Base-by-base conservation (phyloP, 2,888 invertebrate species). In the Apocheima hispidaria region DNA sequence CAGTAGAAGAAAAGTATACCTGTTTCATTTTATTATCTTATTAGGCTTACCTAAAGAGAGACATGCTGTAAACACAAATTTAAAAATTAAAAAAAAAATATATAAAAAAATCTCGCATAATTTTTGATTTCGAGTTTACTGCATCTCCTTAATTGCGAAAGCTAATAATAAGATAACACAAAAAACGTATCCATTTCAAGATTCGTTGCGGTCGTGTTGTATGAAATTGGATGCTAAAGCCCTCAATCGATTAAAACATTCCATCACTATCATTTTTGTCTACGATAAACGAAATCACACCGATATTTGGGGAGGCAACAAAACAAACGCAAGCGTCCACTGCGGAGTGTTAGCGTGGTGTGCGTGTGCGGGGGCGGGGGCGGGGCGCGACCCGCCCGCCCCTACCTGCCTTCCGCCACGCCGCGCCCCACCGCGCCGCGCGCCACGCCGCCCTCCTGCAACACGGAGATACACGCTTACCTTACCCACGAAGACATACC, bases 251-350 rank as follows among this genome's bases (percentile, higher is more conserved):
- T 84, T 79, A 83, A 86, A 91, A 90, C 88, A 89, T 87, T 90
- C 87, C 89, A 86, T 87, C 83, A 81, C 84, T 89, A 87, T 86
- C 76, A 81, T 51, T 75, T 82, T 79, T 81, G 60, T 86, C 75
- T 88, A 87, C 81, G 71, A 81, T 79, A 86, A 89, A 88, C 78
- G 79, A 88, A 90, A 88, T 84, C 91, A 91, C 92, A 90, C 92
- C 78, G 87, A 90, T 89, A 89, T 87, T 90, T 90, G 73, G 86
- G 87, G 90, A 91, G 90, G 88, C 86, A 90, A 90, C 88, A 86
- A 88, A 90, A 90, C 86, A 87, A 88, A 89, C 88, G 79, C 78
- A 89, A 90, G 90, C 90, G 78, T 88, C 83, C 88, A 86, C 88
- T 86, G 66, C 49, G 64, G 68, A 56, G 62, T 73, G 74, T 64